Evolutionary conservation across 2,113 vertebrate genomes (phyloP).

Genomic region (Gila orcuttii): DNA sequence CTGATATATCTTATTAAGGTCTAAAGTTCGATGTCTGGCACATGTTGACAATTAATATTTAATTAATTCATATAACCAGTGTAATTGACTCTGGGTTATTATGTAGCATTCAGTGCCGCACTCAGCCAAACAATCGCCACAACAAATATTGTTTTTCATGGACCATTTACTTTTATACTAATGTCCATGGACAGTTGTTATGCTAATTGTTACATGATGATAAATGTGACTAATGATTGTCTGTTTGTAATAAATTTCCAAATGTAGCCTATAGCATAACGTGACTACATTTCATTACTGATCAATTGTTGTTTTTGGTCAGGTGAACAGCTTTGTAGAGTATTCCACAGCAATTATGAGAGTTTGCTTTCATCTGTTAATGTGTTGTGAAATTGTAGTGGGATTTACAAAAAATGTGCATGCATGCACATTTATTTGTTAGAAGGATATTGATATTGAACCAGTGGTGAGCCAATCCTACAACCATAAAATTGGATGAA

Average conservation of each 20-base stretch:
- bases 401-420: too few species aligned
- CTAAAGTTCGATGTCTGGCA: background rate
- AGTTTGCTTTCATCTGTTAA: background rate
- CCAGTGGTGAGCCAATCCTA: too few species aligned
- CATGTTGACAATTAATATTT: slow-evolving; percentile 21
- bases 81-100: slow-evolving; percentile 24
- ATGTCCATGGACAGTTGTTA: slow-evolving; percentile 19
- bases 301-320: background rate
- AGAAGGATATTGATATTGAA: too few species aligned
- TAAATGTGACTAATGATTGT: slow-evolving; percentile 44
- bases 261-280: background rate
- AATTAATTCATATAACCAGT: background rate
- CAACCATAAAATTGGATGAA: too few species aligned
- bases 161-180: slow-evolving; percentile 35
- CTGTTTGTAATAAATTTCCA: slow-evolving; percentile 55
- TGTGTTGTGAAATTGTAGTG: too few species aligned
- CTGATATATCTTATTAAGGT: background rate
- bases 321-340: background rate
- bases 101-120: slow-evolving; percentile 26
- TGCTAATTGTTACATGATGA: slow-evolving; percentile 14
- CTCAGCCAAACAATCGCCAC: background rate
- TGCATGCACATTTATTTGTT: too few species aligned
- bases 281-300: background rate
- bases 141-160: background rate
- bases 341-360: background rate